Conservation (phyloP, 92 coral and sea anemone genomes). For the Blastomussa wellsi region DNA sequence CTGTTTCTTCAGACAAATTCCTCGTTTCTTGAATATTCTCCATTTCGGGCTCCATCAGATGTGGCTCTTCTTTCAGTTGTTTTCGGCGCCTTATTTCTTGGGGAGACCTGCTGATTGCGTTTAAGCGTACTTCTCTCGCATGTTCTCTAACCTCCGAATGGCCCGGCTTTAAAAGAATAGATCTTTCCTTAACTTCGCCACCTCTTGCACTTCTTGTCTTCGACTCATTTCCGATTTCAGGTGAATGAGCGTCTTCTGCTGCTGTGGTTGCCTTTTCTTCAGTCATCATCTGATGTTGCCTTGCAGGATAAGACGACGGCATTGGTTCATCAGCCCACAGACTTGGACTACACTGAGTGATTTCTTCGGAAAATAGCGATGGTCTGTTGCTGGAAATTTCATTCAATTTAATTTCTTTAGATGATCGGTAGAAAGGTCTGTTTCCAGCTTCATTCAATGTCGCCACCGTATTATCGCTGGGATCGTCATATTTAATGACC, state of each 20-base stretch:
- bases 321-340: background rate
- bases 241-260: background rate
- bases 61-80: background rate
- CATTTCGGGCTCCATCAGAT: background rate
- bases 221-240: background rate
- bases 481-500: background rate
- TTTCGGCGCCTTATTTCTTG: background rate
- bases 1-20: background rate
- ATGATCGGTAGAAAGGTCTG: too few relatives aligned
- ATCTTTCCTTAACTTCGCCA: background rate
- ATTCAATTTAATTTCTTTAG: background rate
- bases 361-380: background rate
- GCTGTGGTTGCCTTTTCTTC: background rate
- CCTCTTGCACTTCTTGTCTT: too few relatives aligned
- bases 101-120: background rate
- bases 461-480: background rate
- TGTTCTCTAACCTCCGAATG: background rate
- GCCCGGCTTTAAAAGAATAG: background rate
- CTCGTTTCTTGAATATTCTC: background rate
- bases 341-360: background rate
- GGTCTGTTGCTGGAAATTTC: background rate
- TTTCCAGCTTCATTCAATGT: background rate
- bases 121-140: background rate
- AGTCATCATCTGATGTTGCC: background rate
- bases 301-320: background rate